These are phyloP conservation scores for Aphidius gifuensis DNA, from an alignment of 1,140 invertebrate species.

Conservation along the genomic window DNA sequence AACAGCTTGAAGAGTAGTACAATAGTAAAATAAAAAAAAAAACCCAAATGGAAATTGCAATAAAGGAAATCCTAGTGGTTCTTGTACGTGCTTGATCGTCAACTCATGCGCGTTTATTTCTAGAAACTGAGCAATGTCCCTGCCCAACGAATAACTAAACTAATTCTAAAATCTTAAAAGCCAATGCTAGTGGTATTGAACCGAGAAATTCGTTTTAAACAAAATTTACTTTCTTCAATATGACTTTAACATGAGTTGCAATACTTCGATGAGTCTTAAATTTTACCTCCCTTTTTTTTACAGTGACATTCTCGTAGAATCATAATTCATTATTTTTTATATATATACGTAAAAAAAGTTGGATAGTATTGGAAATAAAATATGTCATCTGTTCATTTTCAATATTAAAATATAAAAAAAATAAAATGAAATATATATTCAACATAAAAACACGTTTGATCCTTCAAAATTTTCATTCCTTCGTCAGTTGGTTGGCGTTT, in stretches of 20 bases:
- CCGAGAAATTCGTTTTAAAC: neutral
- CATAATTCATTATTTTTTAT: no score
- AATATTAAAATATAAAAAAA: neutral
- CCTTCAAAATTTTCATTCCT: neutral
- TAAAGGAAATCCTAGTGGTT: no score
- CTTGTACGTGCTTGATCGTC: conserved; percentile 36
- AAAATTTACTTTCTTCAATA: conserved; percentile 1
- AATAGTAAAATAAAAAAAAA: conserved; percentile 10
- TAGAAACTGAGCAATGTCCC: conserved; percentile 35
- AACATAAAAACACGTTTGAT: neutral
- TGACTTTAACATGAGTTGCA: neutral
- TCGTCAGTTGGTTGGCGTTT: neutral
- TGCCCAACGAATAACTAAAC: conserved; percentile 49
- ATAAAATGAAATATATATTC: neutral
- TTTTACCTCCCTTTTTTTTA: no score
- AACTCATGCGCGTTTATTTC: conserved; percentile 28
- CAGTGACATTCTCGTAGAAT: no score
- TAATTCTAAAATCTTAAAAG: conserved; percentile 46
- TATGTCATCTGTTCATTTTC: conserved; percentile 1
- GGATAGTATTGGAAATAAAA: no score
- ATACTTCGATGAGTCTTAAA: no score
- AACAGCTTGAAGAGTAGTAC: no score
- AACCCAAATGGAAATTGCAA: conserved; percentile 22
- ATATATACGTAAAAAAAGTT: no score
- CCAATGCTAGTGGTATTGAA: conserved; percentile 21